Percentiles rank a stretch among this genome's conserved stretches.
Evolutionary conservation across 2,888 invertebrate genomes (phyloP).

Genomic region (Anthoptus insignis): DNA sequence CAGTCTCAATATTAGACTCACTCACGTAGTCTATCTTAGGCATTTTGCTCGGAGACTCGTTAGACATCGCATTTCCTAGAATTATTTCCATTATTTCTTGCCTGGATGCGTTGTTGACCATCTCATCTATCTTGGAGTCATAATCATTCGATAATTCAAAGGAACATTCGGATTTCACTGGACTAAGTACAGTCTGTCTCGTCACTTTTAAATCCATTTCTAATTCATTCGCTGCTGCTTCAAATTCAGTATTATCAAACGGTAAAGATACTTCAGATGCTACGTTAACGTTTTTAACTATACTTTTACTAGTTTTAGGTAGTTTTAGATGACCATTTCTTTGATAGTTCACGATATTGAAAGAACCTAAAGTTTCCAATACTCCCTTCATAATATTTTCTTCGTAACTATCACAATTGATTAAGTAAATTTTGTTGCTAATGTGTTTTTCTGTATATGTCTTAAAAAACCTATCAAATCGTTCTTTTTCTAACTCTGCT

Average conservation of each 20-base stretch:
- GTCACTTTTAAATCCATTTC: constrained; percentile 33
- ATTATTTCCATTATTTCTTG: constrained; percentile 84
- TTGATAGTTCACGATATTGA: constrained; percentile 70
- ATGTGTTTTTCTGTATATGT: constrained; percentile 53
- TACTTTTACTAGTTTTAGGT: constrained; percentile 59
- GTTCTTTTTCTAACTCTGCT: constrained; percentile 68
- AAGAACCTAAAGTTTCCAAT: constrained; percentile 63
- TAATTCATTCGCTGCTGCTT: constrained; percentile 18
- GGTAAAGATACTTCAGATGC: constrained; percentile 71
- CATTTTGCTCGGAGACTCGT: constrained; percentile 65
- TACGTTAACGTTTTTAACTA: constrained; percentile 68
- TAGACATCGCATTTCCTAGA: constrained; percentile 67
- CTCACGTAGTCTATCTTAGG: constrained; percentile 73
- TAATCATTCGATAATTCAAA: constrained; percentile 79
- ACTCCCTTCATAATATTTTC: constrained; percentile 71
- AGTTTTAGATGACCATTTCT: constrained; percentile 73
- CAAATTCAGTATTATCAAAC: constrained; percentile 52
- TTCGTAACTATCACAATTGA: constrained; percentile 76
- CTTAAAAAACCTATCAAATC: constrained; percentile 66
- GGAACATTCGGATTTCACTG: constrained; percentile 78
- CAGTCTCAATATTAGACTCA: constrained; percentile 67
- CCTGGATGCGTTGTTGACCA: constrained; percentile 77
- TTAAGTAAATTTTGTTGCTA: constrained; percentile 64
- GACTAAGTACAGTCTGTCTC: constrained; percentile 64
- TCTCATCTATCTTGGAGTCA: constrained; percentile 77